These are phyloP conservation scores for Antrozous pallidus DNA, from an alignment of 2,797 vertebrate genomes.

Conservation along the genomic window DNA sequence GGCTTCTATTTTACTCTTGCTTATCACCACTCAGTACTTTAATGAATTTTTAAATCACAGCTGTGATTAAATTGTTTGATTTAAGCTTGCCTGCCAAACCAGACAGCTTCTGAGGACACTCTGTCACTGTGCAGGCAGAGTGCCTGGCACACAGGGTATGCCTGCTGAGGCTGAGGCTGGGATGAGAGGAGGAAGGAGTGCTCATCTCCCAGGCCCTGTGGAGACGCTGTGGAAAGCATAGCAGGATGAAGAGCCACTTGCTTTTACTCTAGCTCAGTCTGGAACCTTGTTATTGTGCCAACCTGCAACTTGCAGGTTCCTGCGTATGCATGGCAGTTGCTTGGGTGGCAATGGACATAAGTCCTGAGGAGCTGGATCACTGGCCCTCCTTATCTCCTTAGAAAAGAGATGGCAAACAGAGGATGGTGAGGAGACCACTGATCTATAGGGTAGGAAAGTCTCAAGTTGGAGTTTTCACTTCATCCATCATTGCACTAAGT, in stretches of 20 bases:
- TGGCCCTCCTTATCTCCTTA: neutral
- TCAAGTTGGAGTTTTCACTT: neutral
- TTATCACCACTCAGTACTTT: neutral
- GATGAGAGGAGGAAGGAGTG: neutral
- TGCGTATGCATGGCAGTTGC: neutral
- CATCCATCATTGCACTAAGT: neutral
- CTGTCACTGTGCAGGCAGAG: neutral
- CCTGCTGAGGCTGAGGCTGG: too few species aligned
- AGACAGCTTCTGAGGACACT: neutral
- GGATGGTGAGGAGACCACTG: neutral
- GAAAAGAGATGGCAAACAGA: slow-evolving; percentile 3
- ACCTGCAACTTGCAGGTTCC: neutral
- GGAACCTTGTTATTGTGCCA: neutral
- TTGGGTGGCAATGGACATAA: neutral
- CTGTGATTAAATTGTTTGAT: neutral
- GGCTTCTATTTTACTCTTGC: neutral
- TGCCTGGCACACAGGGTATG: too few species aligned
- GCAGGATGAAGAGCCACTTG: neutral
- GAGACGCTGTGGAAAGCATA: neutral
- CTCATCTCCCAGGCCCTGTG: neutral
- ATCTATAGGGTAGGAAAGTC: neutral
- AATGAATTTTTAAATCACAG: neutral
- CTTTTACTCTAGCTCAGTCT: neutral
- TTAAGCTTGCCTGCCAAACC: neutral
- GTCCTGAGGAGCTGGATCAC: neutral